Evolutionary conservation across 2,797 vertebrate genomes (phyloP).

Genomic region (Mionectes olivaceus): DNA sequence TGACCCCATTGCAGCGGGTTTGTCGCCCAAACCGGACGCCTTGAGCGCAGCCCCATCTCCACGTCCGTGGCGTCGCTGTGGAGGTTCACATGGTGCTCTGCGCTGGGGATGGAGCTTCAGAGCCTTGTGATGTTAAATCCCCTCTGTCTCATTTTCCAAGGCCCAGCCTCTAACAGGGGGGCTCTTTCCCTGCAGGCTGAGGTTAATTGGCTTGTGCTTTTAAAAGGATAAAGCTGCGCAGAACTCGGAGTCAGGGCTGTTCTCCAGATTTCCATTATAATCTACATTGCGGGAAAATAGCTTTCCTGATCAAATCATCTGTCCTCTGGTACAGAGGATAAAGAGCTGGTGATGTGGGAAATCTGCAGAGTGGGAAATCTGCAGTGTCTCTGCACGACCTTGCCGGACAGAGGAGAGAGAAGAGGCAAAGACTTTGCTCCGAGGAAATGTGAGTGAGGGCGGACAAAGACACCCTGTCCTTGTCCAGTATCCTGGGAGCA

Average conservation of each 20-base stretch:
- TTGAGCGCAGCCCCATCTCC: background rate
- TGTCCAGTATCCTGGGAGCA: background rate
- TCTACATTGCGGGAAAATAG: constrained; percentile 64
- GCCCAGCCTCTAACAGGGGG: background rate
- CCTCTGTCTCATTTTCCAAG: constrained; percentile 36
- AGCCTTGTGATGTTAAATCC: constrained; percentile 44
- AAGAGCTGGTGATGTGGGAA: constrained; percentile 45
- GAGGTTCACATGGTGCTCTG: background rate
- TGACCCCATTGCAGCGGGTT: background rate
- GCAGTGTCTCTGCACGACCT: background rate
- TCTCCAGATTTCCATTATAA: constrained; percentile 71
- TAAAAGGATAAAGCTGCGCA: constrained; percentile 66
- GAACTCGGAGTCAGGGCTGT: constrained; percentile 35
- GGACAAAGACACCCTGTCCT: background rate
- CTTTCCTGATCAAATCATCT: constrained; percentile 67
- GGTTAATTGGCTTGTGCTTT: constrained; percentile 74
- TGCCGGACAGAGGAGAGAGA: background rate
- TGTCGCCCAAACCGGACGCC: background rate
- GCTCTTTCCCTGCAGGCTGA: constrained; percentile 54
- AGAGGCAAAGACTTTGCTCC: background rate
- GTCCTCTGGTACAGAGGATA: constrained; percentile 36
- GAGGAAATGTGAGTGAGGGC: background rate
- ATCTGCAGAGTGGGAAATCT: background rate
- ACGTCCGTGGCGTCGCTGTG: background rate
- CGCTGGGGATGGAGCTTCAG: background rate